These are phyloP conservation scores for Pocillopora meandrina DNA, from an alignment of 92 coral and sea anemone genomes.

Conservation along the genomic window DNA sequence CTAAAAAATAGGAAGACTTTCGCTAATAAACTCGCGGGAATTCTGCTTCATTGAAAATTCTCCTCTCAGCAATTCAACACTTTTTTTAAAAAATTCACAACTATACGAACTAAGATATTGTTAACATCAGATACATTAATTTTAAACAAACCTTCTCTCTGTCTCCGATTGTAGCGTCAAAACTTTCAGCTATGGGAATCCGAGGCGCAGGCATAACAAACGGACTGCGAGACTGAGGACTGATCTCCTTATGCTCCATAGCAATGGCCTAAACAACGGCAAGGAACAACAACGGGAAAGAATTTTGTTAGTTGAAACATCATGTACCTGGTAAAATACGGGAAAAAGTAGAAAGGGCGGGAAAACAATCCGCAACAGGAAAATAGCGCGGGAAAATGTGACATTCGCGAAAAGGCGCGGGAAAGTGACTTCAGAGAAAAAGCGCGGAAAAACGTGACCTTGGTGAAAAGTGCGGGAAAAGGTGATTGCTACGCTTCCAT, in stretches of 20 bases:
- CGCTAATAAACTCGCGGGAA: no score
- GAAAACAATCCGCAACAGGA: no score
- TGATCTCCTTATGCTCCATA: slow-evolving; percentile 41
- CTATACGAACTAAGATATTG: neutral
- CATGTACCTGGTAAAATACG: no score
- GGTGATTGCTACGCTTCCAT: neutral
- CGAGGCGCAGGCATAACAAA: slow-evolving; percentile 58
- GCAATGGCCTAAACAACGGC: slow-evolving; percentile 51
- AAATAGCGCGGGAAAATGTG: no score
- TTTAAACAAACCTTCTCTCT: slow-evolving; percentile 51
- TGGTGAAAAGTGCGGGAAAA: neutral
- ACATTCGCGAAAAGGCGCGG: neutral
- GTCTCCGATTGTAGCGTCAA: slow-evolving; percentile 67
- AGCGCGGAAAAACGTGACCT: neutral
- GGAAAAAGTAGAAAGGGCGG: no score
- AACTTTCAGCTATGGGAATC: slow-evolving; percentile 57
- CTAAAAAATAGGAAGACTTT: no score
- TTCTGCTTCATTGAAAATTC: no score
- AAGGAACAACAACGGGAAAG: neutral
- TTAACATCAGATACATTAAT: neutral
- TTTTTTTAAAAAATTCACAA: neutral
- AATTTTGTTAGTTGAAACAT: neutral
- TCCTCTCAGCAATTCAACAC: no score
- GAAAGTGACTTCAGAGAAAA: neutral
- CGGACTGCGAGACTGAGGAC: slow-evolving; percentile 47